These are phyloP conservation scores for Clarias gariepinus DNA, from an alignment of 2,113 vertebrate species.

Conservation along the genomic window DNA sequence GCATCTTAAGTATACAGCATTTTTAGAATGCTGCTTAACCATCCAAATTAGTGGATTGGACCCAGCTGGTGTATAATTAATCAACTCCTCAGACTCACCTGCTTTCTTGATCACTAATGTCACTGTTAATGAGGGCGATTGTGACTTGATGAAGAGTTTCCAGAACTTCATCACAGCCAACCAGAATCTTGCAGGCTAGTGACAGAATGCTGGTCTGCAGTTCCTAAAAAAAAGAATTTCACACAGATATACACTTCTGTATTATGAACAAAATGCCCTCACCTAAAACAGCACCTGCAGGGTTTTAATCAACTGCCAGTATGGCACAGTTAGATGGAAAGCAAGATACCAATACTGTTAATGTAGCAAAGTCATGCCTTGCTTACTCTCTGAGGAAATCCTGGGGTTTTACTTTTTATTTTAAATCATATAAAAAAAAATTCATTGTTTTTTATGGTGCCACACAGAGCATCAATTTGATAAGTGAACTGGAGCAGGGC, in stretches of 20 bases:
- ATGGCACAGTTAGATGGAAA: background rate
- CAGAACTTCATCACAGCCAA: constrained; percentile 95
- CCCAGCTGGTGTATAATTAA: background rate
- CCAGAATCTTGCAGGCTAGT: constrained; percentile 91
- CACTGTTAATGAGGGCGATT: constrained; percentile 91
- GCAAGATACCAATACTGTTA: background rate
- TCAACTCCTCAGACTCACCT: constrained; percentile 71
- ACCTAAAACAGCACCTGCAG: background rate
- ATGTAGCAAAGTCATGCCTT: background rate
- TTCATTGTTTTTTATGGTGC: background rate
- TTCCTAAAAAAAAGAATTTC: constrained; percentile 74
- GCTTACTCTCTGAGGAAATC: background rate
- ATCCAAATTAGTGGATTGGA: background rate
- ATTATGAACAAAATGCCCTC: background rate
- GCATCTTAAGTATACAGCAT: background rate
- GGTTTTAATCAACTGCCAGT: background rate
- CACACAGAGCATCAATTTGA: background rate
- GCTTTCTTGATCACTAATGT: constrained; percentile 85
- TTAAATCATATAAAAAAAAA: background rate
- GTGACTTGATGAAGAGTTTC: constrained; percentile 97
- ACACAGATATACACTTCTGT: constrained; percentile 35
- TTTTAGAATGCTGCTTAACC: background rate
- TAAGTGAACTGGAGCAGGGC: background rate
- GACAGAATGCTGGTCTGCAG: constrained; percentile 93
- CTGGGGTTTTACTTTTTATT: background rate